Evolutionary conservation across 2,797 vertebrate species (phyloP), one percentile per base, ranked within the genome.

Genomic region (Allobates femoralis): DNA sequence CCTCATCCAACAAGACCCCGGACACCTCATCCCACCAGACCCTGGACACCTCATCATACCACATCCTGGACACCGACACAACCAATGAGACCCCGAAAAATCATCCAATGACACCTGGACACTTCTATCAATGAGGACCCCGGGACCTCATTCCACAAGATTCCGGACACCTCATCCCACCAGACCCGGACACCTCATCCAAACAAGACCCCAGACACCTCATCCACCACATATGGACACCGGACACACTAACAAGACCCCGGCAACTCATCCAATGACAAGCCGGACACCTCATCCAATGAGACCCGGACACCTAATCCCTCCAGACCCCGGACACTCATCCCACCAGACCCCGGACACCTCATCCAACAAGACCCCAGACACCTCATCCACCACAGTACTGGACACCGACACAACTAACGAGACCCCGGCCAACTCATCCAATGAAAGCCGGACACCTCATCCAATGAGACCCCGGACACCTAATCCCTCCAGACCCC

Each of bases 171-270:
- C 1, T 51, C 32, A 60, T 46, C 5, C 12, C 28, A 67, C 28
- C 15, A 0, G 15, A 67, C 64, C 30, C 8, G 4, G 32, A 37
- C 34, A 37, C 32, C 3, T 69, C 32, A 37, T 19, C 32, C 66
- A 21, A 1, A n/a, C n/a, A n/a, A n/a, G n/a, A n/a, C n/a, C n/a
- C n/a, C n/a, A n/a, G n/a, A n/a, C n/a, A n/a, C n/a, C n/a, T n/a
- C n/a, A n/a, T n/a, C n/a, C n/a, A n/a, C n/a, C n/a, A n/a, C n/a
- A n/a, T n/a, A n/a, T n/a, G n/a, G n/a, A n/a, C n/a, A n/a, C 28
- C 34, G 28, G 2, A 18, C 15, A 67, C 64, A n/a, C n/a, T 10
- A 46, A 96, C 95, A 94, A 94, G 83, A 95, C 95, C 93, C 95
- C 94, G 85, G 90, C 11, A 46, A 19, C 0, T 23, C 69, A 41